Evolutionary conservation across 2,113 vertebrate genomes (phyloP), one percentile per base, ranked within the genome.

Genomic region (Malurus cyaneus): DNA sequence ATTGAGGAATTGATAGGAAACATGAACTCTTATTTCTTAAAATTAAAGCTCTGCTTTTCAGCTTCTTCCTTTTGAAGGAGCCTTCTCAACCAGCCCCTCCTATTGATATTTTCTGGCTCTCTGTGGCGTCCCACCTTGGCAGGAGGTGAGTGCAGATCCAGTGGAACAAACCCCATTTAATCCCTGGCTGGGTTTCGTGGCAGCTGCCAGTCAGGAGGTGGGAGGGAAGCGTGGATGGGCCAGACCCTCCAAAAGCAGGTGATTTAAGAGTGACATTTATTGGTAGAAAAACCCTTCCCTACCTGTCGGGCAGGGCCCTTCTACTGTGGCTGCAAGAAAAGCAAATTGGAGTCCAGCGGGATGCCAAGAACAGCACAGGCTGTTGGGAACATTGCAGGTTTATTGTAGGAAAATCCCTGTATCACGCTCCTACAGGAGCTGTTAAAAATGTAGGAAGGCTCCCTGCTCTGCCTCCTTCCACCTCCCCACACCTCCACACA

Each of bases 371-470:
- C 66, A 95, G 84, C 93, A 92, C 71, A 80, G 41, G 88, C 56
- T 81, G 83, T 87, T 53, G 91, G 85, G 92, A 94, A 95, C 92
- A 76, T 95, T 91, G 17, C 74, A 80, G 73, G 92, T 97, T 96
- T 92, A 86, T 91, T 90, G 65, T 92, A 95, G 95, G 94, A 96
- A 97, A 97, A 96, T 79, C 83, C 74, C 96, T 94, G 91, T 62
- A 95, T 93, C 93, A 92, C 88, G 57, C 88, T 96, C 64, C 42
- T 92, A 96, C 80, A 96, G 80, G 52, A 95, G 70, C 72, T 73
- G 95, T 82, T 86, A 61, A 93, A 88, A 84, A 73, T 88, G 73
- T 57, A 96, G 96, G 92, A 72, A 90, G 76, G 62, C 59, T 92
- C 82, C 67, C 50, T 66, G 80, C 78, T 71, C 82, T 83, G 52